These are phyloP conservation scores for Drosophila ananassae DNA, from an alignment of 1,140 invertebrate genomes.

Conservation along the genomic window DNA sequence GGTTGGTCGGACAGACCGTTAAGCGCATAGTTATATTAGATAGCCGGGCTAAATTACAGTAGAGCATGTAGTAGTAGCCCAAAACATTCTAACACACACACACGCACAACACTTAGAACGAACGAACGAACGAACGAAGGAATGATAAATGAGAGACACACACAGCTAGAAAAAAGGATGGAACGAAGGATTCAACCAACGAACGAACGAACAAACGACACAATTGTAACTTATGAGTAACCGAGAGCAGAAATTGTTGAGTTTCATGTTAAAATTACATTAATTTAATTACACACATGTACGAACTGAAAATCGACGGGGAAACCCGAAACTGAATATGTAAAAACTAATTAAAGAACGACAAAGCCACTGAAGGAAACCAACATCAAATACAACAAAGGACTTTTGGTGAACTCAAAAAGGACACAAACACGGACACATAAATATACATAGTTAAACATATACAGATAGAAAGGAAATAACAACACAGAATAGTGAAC, in stretches of 20 bases:
- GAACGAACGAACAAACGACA: constrained; percentile 49
- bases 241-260: constrained; percentile 82
- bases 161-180: constrained; percentile 58
- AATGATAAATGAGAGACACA: constrained; percentile 69
- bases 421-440: constrained; percentile 72
- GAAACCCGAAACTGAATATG: constrained; percentile 15
- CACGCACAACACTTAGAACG: constrained; percentile 54
- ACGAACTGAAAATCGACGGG: constrained; percentile 13
- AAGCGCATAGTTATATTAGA: constrained; percentile 53
- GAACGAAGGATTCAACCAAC: constrained; percentile 48
- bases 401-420: constrained; percentile 21
- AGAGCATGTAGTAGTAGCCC: constrained; percentile 26
- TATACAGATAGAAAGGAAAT: constrained; percentile 51
- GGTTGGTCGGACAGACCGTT: constrained; percentile 44
- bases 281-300: constrained; percentile 77
- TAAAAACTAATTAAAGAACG: constrained; percentile 33
- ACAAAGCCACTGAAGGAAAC: constrained; percentile 34
- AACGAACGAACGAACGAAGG: constrained; percentile 40
- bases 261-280: constrained; percentile 83
- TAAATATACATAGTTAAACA: constrained; percentile 21
- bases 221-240: constrained; percentile 70
- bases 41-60: constrained; percentile 51
- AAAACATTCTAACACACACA: constrained; percentile 38
- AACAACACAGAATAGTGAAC: constrained; percentile 74
- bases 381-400: constrained; percentile 22